A percentile compares a stretch with the other conserved stretches of the same genome.
Evolutionary conservation across 2,888 invertebrate genomes (phyloP).

Genomic region (Steinernema scapterisci): DNA sequence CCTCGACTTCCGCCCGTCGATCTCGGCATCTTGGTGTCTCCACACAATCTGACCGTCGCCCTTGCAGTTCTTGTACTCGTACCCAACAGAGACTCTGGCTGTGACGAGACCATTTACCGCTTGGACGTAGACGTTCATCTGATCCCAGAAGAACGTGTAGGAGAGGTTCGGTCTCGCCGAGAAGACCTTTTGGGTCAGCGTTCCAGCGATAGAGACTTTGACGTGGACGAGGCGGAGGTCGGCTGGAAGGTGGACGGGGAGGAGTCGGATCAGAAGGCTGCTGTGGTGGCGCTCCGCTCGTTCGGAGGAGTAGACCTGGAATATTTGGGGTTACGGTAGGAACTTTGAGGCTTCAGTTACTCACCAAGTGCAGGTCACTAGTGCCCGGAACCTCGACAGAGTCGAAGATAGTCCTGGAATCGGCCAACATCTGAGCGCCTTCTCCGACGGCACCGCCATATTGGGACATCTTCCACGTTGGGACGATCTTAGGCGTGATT

Average conservation of each 20-base stretch:
- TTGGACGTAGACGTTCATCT: slow-evolving; percentile 94
- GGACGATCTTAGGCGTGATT: slow-evolving; percentile 42
- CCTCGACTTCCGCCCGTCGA: slow-evolving; percentile 88
- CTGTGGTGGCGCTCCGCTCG: slow-evolving; percentile 92
- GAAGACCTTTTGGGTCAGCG: slow-evolving; percentile 82
- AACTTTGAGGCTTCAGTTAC: neutral
- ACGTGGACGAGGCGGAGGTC: slow-evolving; percentile 87
- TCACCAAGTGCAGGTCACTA: slow-evolving; percentile 24
- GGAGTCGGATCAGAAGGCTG: slow-evolving; percentile 86
- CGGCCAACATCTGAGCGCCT: slow-evolving; percentile 39
- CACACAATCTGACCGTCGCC: slow-evolving; percentile 83
- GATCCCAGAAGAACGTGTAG: slow-evolving; percentile 96
- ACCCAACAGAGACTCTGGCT: slow-evolving; percentile 76
- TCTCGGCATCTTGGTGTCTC: slow-evolving; percentile 89
- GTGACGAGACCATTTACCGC: slow-evolving; percentile 96
- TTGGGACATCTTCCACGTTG: slow-evolving; percentile 42
- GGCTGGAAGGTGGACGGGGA: slow-evolving; percentile 79
- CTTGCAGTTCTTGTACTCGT: slow-evolving; percentile 90
- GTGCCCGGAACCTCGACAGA: slow-evolving; percentile 87
- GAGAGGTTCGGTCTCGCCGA: slow-evolving; percentile 93
- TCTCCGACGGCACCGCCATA: slow-evolving; percentile 24
- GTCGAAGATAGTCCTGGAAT: slow-evolving; percentile 38
- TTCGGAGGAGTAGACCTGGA: slow-evolving; percentile 89
- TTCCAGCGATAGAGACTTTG: slow-evolving; percentile 73
- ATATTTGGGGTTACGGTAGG: slow-evolving; percentile 42